These are phyloP conservation scores for Peromyscus melanophrys DNA, from an alignment of 2,797 vertebrate species.

Conservation along the genomic window DNA sequence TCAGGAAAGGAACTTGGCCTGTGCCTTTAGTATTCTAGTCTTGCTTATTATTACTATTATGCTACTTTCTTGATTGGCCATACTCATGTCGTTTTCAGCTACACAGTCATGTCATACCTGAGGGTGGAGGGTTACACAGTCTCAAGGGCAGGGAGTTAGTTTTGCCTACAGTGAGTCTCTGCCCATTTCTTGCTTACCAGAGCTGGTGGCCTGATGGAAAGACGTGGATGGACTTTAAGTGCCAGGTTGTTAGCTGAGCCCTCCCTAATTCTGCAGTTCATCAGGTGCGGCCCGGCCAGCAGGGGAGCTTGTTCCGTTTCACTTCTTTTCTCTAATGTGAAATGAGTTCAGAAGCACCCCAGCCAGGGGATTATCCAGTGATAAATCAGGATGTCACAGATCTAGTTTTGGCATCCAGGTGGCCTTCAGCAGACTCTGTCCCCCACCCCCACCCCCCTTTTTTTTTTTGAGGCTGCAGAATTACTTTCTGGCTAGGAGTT, in stretches of 20 bases:
- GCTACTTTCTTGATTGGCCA: background rate
- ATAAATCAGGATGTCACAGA: background rate
- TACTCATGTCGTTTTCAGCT: background rate
- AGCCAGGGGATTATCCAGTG: background rate
- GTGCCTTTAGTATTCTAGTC: background rate
- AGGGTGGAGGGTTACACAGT: background rate
- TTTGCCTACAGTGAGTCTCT: background rate
- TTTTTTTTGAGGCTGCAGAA: background rate
- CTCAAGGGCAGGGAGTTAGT: background rate
- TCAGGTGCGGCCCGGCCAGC: background rate
- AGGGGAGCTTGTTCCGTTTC: background rate
- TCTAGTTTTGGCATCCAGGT: background rate
- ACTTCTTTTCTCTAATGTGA: conserved; percentile 47
- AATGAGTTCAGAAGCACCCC: background rate
- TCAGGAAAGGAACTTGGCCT: background rate
- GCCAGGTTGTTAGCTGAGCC: background rate
- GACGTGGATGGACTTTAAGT: background rate
- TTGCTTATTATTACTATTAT: background rate
- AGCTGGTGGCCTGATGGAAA: background rate
- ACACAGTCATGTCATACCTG: background rate
- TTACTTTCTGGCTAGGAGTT: conserved; percentile 30
- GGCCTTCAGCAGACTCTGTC: background rate
- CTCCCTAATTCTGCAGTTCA: background rate
- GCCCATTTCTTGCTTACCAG: background rate
- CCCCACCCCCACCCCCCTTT: background rate